Evolutionary conservation across 2,888 invertebrate species (phyloP).

Genomic region (Drosophila multiciliata): DNA sequence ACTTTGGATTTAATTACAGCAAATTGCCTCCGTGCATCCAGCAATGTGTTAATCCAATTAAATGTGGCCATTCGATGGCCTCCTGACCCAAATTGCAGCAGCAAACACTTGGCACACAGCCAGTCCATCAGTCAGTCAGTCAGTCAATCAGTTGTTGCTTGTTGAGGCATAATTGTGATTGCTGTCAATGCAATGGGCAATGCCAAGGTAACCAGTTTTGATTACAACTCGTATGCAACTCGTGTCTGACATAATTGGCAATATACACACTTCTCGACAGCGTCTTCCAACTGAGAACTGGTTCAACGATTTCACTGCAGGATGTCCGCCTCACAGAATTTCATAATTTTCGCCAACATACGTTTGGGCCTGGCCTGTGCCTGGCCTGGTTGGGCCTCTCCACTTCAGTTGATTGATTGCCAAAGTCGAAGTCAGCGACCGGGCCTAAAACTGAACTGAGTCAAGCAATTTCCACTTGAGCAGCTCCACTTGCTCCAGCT

Average conservation of each 20-base stretch:
- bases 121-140: conserved; percentile 13
- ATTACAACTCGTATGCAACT: conserved; percentile 50
- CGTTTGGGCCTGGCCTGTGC: conserved; percentile 18
- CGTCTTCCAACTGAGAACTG: conserved; percentile 20
- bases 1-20: conserved; percentile 69
- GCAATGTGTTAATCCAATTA: conserved; percentile 77
- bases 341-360: conserved; percentile 60
- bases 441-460: conserved; percentile 19
- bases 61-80: conserved; percentile 64
- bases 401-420: conserved; percentile 76
- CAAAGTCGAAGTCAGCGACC: conserved; percentile 43
- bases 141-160: neutral
- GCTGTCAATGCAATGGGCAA: conserved; percentile 47
- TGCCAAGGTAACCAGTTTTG: conserved; percentile 78
- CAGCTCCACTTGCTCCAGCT: conserved; percentile 20
- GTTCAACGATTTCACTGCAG: conserved; percentile 42
- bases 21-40: conserved; percentile 49
- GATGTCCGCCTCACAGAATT: conserved; percentile 69
- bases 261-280: conserved; percentile 29
- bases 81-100: conserved; percentile 58
- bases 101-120: conserved; percentile 19
- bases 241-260: conserved; percentile 67
- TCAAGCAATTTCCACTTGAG: conserved; percentile 68
- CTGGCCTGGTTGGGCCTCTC: neutral
- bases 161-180: conserved; percentile 35